phyloP scores from a whole-genome alignment of 92 coral and sea anemone genomes.

The Hydrozoanthus gracilis region DNA sequence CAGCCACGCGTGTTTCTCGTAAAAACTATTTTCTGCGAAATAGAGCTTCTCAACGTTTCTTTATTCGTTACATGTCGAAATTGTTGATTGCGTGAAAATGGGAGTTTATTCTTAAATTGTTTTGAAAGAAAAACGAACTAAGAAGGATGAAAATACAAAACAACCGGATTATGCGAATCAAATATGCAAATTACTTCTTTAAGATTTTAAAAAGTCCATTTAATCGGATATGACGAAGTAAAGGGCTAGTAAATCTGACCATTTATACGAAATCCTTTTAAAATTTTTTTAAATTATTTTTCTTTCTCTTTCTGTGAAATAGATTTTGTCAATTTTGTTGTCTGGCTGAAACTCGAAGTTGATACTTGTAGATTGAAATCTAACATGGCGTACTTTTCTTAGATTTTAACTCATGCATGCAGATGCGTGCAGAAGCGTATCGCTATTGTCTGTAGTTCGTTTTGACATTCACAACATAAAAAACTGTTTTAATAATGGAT shows the following conservation, averaged over 20 bases:
- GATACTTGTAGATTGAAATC: background rate
- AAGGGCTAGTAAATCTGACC: background rate
- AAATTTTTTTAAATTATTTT: background rate
- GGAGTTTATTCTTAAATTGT: background rate
- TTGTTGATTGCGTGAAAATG: background rate
- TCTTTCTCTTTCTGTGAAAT: background rate
- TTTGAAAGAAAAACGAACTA: background rate
- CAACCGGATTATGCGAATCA: background rate
- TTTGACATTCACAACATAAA: background rate
- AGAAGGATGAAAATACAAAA: background rate
- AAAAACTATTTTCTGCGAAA: background rate
- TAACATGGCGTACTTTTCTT: background rate
- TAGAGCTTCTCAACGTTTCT: background rate
- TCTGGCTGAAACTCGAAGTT: background rate
- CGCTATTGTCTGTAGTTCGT: background rate
- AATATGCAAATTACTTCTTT: slow-evolving; percentile 16
- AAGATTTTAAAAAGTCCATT: background rate
- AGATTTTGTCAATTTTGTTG: background rate
- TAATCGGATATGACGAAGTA: background rate
- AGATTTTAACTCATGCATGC: background rate
- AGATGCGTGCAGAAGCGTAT: background rate
- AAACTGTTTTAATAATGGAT: background rate
- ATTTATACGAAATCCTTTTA: background rate
- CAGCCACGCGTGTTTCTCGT: slow-evolving; percentile 19
- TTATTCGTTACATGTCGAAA: background rate